These are phyloP conservation scores for Sylvilagus floridanus DNA, from an alignment of 2,797 vertebrate genomes.

Conservation along the genomic window DNA sequence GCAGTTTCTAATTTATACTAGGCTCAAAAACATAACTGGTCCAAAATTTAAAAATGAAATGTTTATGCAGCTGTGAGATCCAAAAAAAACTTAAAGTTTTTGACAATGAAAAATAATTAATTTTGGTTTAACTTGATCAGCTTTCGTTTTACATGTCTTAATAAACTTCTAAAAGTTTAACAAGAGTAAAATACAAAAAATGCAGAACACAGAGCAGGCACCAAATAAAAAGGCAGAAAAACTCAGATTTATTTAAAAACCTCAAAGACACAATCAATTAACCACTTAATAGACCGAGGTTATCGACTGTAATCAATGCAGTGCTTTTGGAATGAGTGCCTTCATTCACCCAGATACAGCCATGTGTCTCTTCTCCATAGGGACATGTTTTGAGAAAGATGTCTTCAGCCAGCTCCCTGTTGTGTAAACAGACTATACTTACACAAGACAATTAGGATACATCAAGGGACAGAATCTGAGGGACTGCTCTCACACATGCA, in stretches of 20 bases:
- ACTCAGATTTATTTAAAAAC: not conserved
- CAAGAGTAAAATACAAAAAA: slow-evolving; percentile 50
- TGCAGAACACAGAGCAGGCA: not conserved
- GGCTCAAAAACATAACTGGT: slow-evolving; percentile 9
- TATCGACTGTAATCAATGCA: not conserved
- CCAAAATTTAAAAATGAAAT: slow-evolving; percentile 5
- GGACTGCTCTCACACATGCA: not conserved
- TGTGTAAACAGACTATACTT: not conserved
- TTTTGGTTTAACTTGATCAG: slow-evolving; percentile 54
- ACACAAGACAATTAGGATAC: too few species aligned
- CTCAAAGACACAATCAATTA: not conserved
- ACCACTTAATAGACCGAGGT: not conserved
- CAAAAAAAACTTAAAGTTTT: slow-evolving; percentile 19
- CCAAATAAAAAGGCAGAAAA: slow-evolving; percentile 33
- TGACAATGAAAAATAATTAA: slow-evolving; percentile 12
- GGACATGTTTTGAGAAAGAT: not conserved
- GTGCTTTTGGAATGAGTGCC: not conserved
- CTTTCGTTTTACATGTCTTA: slow-evolving; percentile 37
- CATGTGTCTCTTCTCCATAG: not conserved
- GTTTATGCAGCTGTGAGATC: not conserved
- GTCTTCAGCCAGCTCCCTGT: too few species aligned
- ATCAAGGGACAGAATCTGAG: not conserved
- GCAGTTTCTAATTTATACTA: slow-evolving; percentile 7
- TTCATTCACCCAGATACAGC: not conserved
- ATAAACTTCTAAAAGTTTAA: slow-evolving; percentile 52